phyloP scores from a whole-genome alignment of 1,140 invertebrate species.

The Metopolophium dirhodum region DNA sequence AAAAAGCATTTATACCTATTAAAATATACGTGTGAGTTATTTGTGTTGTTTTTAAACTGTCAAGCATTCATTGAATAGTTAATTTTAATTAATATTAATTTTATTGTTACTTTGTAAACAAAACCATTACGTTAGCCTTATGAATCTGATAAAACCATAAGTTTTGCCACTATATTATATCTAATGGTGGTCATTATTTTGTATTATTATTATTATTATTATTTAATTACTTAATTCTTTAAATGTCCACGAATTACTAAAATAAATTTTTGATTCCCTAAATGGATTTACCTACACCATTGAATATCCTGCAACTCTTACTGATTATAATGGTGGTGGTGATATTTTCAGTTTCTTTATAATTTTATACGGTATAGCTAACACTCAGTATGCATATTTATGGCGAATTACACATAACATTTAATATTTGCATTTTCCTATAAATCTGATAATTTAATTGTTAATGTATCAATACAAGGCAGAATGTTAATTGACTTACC shows the following conservation, averaged over 20 bases:
- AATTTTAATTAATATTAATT: constrained; percentile 46
- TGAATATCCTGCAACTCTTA: neutral
- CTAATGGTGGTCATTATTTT: constrained; percentile 44
- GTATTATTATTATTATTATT: constrained; percentile 49
- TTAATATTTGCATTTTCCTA: constrained; percentile 13
- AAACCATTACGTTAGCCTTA: constrained; percentile 47
- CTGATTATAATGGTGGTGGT: constrained; percentile 16
- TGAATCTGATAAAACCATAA: constrained; percentile 54
- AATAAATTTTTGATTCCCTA: constrained; percentile 19
- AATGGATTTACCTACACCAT: neutral
- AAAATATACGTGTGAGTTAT: constrained; percentile 45
- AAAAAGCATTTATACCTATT: constrained; percentile 51
- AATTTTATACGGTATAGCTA: constrained; percentile 42
- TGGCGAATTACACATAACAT: constrained; percentile 4
- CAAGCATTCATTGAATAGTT: constrained; percentile 47
- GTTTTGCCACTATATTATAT: constrained; percentile 40
- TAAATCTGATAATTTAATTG: neutral
- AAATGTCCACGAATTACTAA: constrained; percentile 48
- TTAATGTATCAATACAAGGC: neutral
- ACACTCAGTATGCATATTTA: constrained; percentile 34
- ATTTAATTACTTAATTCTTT: constrained; percentile 38
- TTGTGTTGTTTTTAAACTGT: constrained; percentile 53
- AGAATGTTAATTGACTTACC: neutral
- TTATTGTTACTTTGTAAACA: constrained; percentile 51
- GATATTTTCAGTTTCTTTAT: constrained; percentile 31